Evolutionary conservation across 2,113 vertebrate species (phyloP), one percentile per base, ranked within the genome.

Genomic region (Apus apus): DNA sequence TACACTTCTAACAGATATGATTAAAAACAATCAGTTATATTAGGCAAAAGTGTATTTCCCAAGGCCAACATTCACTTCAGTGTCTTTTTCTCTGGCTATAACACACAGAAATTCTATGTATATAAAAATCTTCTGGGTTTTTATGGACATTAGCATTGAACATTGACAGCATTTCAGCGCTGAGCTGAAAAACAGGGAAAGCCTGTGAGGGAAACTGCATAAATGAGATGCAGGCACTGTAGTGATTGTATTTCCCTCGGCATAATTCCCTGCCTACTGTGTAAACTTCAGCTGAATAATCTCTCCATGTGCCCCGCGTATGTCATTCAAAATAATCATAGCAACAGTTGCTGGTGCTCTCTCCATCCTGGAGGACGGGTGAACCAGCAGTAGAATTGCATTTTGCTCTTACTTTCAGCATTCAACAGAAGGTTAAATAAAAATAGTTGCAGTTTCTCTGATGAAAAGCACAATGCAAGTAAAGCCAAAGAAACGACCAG

Each of bases 1-100:
- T 75, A 60, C 54, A 56, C 74, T 94, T 89, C 32, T 8, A 91
- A 94, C 29, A 91, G 77, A 89, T 68, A 84, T 43, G 76, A 96
- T 96, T 97, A 94, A 96, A 97, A 97, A 89, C 85, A 83, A 96
- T 94, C 93, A 79, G 48, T 96, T 97, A 90, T 73, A 95, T 94
- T 96, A 91, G 32, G 96, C 32, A 96, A 97, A 95, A 95, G 90
- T 77, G 25, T 53, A 90, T 94, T 94, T 97, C 96, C 94, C 95
- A 93, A 90, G 87, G 94, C 87, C 91, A 94, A 78, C 75, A 84
- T 96, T 92, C 50, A 45, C 68, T 78, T 57, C 40, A 8, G 20
- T 87, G 54, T 58, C 48, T 91, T 92, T 92, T 92, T 82, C 36
- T 82, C 82, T 62, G 34, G 76, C 40, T 84, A n/a, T 76, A 96